phyloP scores from a whole-genome alignment of 2,888 invertebrate genomes.

The Sialis lutaria region DNA sequence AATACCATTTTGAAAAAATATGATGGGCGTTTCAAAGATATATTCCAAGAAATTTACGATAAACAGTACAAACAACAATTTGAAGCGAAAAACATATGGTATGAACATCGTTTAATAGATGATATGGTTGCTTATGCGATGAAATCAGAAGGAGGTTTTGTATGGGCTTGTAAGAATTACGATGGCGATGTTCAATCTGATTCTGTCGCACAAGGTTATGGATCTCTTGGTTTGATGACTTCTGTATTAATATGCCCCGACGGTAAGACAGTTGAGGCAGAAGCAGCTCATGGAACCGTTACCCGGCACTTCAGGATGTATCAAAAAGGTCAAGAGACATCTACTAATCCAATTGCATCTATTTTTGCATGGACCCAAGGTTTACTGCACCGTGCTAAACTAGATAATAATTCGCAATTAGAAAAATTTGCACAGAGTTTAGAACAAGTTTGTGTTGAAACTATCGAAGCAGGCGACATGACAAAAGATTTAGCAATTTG shows the following conservation, averaged over 20 bases:
- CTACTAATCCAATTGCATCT: slow-evolving; percentile 97
- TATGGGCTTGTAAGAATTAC: slow-evolving; percentile 99
- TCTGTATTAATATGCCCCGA: slow-evolving; percentile 94
- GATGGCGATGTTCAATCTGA: slow-evolving; percentile 99
- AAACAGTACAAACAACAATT: slow-evolving; percentile 68
- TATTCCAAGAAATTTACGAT: slow-evolving; percentile 90
- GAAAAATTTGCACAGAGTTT: slow-evolving; percentile 68
- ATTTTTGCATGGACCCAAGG: slow-evolving; percentile 98
- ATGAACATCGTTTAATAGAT: slow-evolving; percentile 95
- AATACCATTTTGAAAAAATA: slow-evolving; percentile 94
- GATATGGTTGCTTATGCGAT: slow-evolving; percentile 98
- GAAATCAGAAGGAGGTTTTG: slow-evolving; percentile 97
- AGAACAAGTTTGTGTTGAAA: slow-evolving; percentile 82
- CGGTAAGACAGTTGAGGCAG: slow-evolving; percentile 94
- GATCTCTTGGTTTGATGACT: slow-evolving; percentile 95
- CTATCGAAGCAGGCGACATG: slow-evolving; percentile 89
- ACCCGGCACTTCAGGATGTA: slow-evolving; percentile 81
- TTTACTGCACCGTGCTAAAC: slow-evolving; percentile 79
- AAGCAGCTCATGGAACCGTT: slow-evolving; percentile 96
- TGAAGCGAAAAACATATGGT: slow-evolving; percentile 84
- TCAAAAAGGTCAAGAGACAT: slow-evolving; percentile 92
- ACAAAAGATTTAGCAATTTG: slow-evolving; percentile 98
- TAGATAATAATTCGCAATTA: slow-evolving; percentile 68
- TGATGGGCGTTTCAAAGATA: slow-evolving; percentile 93
- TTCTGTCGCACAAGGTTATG: slow-evolving; percentile 92